phyloP scores from a whole-genome alignment of 2,797 vertebrate species.

The Neolamprologus multifasciatus region DNA sequence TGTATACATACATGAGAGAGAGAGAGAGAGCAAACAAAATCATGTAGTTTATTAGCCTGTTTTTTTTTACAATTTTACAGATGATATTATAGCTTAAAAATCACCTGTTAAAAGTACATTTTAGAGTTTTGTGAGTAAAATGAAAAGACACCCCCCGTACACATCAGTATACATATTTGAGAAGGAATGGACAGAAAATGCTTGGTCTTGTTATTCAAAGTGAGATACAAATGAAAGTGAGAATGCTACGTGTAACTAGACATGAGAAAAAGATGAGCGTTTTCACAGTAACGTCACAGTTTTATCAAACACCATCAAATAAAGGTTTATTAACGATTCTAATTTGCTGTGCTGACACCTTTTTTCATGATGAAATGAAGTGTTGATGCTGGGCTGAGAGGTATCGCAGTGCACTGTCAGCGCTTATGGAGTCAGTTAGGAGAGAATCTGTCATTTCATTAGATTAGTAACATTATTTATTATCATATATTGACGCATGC shows the following conservation, averaged over 20 bases:
- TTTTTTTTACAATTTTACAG: not conserved
- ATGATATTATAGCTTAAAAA: not conserved
- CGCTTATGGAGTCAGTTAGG: constrained; percentile 44
- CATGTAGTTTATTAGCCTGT: not conserved
- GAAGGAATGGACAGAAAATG: not conserved
- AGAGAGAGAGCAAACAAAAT: not conserved
- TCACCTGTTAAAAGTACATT: not conserved
- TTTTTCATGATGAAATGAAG: constrained; percentile 55
- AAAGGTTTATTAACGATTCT: constrained; percentile 61
- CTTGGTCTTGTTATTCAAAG: constrained; percentile 14
- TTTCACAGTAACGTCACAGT: constrained; percentile 42
- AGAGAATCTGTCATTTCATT: constrained; percentile 63
- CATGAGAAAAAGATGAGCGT: constrained; percentile 24
- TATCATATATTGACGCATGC: constrained; percentile 49
- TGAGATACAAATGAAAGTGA: constrained; percentile 6
- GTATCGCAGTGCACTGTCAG: constrained; percentile 49
- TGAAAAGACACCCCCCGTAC: not conserved
- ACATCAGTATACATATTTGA: not conserved
- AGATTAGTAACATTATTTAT: constrained; percentile 62
- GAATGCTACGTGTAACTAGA: not conserved
- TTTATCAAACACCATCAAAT: constrained; percentile 48
- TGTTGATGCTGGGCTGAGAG: constrained; percentile 39
- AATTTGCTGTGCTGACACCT: constrained; percentile 61
- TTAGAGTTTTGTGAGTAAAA: not conserved
- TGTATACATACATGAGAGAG: not conserved